Base-by-base conservation (phyloP, 2,888 invertebrate species). In the Apamea monoglypha region DNA sequence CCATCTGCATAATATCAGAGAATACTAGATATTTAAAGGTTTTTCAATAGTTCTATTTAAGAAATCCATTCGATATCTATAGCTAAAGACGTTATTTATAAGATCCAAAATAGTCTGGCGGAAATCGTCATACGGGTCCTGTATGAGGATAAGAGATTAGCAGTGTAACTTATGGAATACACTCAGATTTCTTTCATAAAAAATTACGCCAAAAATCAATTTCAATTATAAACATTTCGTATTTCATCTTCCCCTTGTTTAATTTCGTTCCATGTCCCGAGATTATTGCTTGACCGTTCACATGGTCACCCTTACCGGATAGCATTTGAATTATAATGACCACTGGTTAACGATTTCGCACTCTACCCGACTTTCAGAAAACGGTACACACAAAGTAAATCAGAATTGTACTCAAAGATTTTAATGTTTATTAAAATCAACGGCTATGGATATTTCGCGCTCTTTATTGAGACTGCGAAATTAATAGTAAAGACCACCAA, bases 291-390 rank as follows among this genome's bases (percentile, higher is more conserved):
- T 53, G 21, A 44, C 50, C 29, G 2, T 16, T 7, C 8, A 61
- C 67, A 36, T 89, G 83, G 90, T 81, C 83, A 78, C 82, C 78
- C 74, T 81, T 63, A 16, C 63, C 53, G 76, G 78, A 69, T 76
- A 86, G 74, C 66, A 32, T 76, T 83, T 88, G 83, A 84, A 86
- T 83, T 89, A 86, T 88, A 88, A 82, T 88, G 85, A 87, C 85
- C 81, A 87, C 83, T 78, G 85, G 82, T 84, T 78, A 88, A 87
- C 82, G 79, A 83, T 79, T 84, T 83, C 67, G 76, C 80, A 78
- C 76, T 81, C 67, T 78, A 78, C 74, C 76, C 67, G 71, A 67
- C 83, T 82, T 79, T 82, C 82, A 76, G 78, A 81, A 87, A 80
- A 81, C 76, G 70, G 74, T 63, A 87, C 77, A 84, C 69, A 74